A percentile compares a stretch with the other conserved stretches of the same genome.
Evolutionary conservation across 2,797 vertebrate genomes (phyloP).

Genomic region (Tapera naevia): DNA sequence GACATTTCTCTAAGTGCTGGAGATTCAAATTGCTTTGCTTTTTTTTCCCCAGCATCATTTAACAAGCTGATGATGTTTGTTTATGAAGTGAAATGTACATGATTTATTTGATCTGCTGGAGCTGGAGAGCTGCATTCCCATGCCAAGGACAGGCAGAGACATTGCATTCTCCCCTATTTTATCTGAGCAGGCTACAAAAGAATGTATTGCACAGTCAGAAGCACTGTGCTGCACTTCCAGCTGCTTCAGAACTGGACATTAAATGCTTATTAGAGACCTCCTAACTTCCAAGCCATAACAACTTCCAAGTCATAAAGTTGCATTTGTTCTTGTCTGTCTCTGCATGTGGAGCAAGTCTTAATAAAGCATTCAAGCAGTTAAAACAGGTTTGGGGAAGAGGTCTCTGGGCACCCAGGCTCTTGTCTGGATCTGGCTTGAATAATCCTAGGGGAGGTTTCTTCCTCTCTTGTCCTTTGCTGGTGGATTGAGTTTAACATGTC

Average conservation of each 20-base stretch:
- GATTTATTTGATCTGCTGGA: constrained; percentile 51
- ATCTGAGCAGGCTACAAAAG: too few relatives aligned
- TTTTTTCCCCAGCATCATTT: not conserved
- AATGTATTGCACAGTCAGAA: not conserved
- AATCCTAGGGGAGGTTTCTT: not conserved
- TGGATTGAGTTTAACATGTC: not conserved
- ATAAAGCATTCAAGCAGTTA: not conserved
- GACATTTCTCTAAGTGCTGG: not conserved
- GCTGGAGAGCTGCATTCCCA: constrained; percentile 27
- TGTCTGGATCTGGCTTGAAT: not conserved
- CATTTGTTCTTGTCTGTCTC: constrained; percentile 27
- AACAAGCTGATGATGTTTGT: constrained; percentile 48
- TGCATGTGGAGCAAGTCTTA: not conserved
- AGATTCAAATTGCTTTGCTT: not conserved
- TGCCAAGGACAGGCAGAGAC: not conserved
- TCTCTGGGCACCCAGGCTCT: not conserved
- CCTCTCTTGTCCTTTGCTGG: not conserved
- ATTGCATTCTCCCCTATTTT: not conserved
- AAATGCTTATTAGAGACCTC: not conserved
- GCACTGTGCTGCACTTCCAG: not conserved
- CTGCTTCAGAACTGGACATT: not conserved
- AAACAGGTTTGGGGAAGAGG: constrained; percentile 12
- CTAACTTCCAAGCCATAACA: not conserved
- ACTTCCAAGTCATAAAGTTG: not conserved
- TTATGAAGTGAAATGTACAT: constrained; percentile 50